phyloP scores from a whole-genome alignment of 2,113 vertebrate species.

The Calypte anna region DNA sequence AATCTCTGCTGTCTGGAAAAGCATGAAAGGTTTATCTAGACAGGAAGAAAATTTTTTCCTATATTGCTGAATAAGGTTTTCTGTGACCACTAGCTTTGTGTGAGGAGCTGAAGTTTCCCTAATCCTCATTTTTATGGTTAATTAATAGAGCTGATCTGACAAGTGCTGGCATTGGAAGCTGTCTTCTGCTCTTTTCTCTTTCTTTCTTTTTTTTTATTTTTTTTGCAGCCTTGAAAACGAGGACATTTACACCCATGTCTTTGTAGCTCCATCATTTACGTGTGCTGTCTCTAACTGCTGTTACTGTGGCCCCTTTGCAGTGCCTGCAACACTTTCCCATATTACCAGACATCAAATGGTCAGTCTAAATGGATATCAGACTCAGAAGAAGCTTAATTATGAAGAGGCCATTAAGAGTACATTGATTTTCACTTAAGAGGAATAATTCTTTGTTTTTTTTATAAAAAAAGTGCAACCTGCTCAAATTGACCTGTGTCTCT shows the following conservation, averaged over 20 bases:
- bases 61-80: neutral
- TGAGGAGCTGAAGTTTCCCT: neutral
- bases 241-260: neutral
- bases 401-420: neutral
- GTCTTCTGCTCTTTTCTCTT: neutral
- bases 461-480: neutral
- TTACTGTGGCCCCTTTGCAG: neutral
- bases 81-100: neutral
- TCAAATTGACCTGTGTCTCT: neutral
- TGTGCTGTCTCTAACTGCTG: neutral
- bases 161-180: neutral
- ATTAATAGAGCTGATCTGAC: conserved; percentile 40
- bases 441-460: conserved; percentile 9
- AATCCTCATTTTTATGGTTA: conserved; percentile 52
- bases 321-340: neutral
- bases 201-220: neutral
- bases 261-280: conserved; percentile 15
- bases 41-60: neutral
- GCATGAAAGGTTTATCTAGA: conserved; percentile 7
- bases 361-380: neutral
- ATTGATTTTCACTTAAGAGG: conserved; percentile 37
- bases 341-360: neutral
- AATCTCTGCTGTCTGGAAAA: conserved; percentile 1
- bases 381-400: conserved; percentile 17
- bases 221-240: neutral